Evolutionary conservation across 1,140 invertebrate genomes (phyloP).

Genomic region (Amyelois transitella): DNA sequence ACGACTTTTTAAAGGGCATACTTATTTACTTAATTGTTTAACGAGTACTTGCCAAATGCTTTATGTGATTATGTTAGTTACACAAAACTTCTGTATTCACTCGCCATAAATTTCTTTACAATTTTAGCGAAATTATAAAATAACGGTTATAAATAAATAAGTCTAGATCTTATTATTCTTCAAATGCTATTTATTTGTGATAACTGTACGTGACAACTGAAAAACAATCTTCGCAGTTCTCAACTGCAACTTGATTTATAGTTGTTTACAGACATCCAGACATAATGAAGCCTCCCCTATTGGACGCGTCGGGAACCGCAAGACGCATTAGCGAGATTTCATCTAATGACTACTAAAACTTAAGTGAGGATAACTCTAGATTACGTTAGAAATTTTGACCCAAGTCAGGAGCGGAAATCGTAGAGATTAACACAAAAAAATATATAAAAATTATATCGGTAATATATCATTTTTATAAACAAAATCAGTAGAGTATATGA

Average conservation of each 20-base stretch:
- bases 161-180: background rate
- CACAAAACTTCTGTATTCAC: too few species aligned
- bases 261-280: background rate
- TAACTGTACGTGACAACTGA: background rate
- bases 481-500: too few species aligned
- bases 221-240: background rate
- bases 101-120: too few species aligned
- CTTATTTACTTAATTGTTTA: background rate
- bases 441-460: too few species aligned
- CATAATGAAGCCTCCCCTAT: background rate
- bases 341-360: conserved; percentile 45
- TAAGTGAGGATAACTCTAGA: conserved; percentile 40
- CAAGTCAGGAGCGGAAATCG: background rate
- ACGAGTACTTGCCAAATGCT: too few species aligned
- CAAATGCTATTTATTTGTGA: too few species aligned
- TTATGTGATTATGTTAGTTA: too few species aligned
- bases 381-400: background rate
- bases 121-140: too few species aligned
- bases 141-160: background rate
- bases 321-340: conserved; percentile 45
- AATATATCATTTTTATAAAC: too few species aligned
- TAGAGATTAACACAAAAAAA: background rate
- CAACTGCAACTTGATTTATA: background rate
- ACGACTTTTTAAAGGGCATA: background rate
- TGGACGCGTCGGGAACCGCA: background rate